Evolutionary conservation across 1,140 invertebrate species (phyloP).

Genomic region (Plodia interpunctella): DNA sequence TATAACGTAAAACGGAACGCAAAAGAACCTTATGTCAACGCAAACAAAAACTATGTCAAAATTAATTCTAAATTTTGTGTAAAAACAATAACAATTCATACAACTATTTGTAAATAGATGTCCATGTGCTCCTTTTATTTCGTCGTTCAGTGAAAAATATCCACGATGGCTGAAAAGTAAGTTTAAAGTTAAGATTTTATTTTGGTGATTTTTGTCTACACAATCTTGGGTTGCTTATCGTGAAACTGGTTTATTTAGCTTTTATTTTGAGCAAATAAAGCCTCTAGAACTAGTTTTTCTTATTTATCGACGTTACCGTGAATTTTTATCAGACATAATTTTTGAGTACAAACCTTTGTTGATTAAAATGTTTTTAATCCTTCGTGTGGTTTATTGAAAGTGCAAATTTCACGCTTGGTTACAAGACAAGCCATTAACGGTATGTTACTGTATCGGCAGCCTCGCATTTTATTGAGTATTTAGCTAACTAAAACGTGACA

Average conservation of each 20-base stretch:
- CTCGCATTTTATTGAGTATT: neutral
- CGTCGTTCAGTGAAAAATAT: constrained; percentile 29
- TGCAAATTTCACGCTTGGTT: constrained; percentile 9
- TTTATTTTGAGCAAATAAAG: constrained; percentile 1
- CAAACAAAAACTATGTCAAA: constrained; percentile 72
- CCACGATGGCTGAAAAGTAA: constrained; percentile 66
- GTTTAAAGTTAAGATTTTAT: constrained; percentile 26
- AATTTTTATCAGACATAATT: neutral
- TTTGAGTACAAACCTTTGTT: neutral
- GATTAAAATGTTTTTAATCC: constrained; percentile 3
- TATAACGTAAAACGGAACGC: constrained; percentile 23
- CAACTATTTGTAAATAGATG: constrained; percentile 41
- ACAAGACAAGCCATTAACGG: neutral
- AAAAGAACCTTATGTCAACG: constrained; percentile 59
- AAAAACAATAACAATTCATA: constrained; percentile 55
- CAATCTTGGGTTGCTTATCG: constrained; percentile 18
- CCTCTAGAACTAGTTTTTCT: neutral
- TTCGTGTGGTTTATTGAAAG: constrained; percentile 1
- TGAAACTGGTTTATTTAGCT: constrained; percentile 5
- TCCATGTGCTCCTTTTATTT: constrained; percentile 49
- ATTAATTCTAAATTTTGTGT: constrained; percentile 70
- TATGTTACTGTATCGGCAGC: neutral
- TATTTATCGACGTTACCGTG: neutral
- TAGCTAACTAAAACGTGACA: constrained; percentile 2
- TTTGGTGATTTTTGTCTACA: neutral